Percentiles rank a stretch among this genome's conserved stretches.
phyloP scores from a whole-genome alignment of 1,140 invertebrate species.

The Bombus superbus region DNA sequence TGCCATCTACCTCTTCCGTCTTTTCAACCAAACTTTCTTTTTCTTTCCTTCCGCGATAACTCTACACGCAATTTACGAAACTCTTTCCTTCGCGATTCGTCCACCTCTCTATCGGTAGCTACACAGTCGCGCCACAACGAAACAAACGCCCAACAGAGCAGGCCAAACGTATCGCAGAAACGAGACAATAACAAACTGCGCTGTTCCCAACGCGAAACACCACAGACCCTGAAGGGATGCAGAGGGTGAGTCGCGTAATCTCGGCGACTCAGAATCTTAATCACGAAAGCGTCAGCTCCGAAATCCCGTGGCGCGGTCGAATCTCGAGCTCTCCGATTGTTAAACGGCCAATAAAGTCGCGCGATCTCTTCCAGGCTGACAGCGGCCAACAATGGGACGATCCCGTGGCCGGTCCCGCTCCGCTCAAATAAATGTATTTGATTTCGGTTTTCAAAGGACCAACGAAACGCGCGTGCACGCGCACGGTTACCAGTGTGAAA shows the following conservation, averaged over 20 bases:
- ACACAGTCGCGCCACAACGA: background rate
- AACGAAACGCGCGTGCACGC: constrained; percentile 36
- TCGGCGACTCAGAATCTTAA: constrained; percentile 50
- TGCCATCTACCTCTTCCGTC: background rate
- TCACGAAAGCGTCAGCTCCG: constrained; percentile 50
- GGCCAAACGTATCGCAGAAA: background rate
- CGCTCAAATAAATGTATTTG: constrained; percentile 77
- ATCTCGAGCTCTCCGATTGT: constrained; percentile 42
- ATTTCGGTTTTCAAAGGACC: constrained; percentile 80
- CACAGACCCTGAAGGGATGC: no score
- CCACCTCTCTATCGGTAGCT: background rate
- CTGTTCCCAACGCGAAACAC: background rate
- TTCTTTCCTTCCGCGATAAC: no score
- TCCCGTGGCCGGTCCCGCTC: constrained; percentile 48
- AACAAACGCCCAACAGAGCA: background rate
- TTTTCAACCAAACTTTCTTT: background rate
- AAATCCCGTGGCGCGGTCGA: constrained; percentile 23
- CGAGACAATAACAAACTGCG: constrained; percentile 15
- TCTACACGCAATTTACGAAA: background rate
- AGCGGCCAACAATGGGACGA: constrained; percentile 62
- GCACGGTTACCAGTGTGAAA: background rate
- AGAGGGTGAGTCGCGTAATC: constrained; percentile 17
- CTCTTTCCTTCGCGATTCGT: background rate
- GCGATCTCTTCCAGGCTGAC: constrained; percentile 67
- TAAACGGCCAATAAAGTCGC: constrained; percentile 68